Conservation (phyloP, 2,113 vertebrate genomes). For the Argyrosomus japonicus region DNA sequence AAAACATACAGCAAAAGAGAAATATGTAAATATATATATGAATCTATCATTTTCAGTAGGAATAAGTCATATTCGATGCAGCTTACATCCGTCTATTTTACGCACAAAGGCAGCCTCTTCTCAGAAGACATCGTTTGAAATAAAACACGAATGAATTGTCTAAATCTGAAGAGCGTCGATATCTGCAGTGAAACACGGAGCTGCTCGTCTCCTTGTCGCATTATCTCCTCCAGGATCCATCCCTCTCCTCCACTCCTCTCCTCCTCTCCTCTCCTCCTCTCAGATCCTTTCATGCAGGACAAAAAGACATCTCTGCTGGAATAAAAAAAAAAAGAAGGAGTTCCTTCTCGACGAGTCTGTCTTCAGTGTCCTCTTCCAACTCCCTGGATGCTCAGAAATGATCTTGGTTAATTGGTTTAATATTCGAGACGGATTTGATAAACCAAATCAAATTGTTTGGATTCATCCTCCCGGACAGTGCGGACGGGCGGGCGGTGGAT, state of each 20-base stretch:
- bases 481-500: constrained; percentile 42
- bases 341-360: neutral
- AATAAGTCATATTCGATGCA: neutral
- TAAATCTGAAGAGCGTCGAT: constrained; percentile 23
- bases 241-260: constrained; percentile 20
- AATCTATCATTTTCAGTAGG: neutral
- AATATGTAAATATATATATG: neutral
- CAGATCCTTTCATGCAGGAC: constrained; percentile 24
- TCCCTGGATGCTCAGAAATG: neutral
- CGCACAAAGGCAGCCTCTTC: constrained; percentile 18
- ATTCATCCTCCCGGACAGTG: constrained; percentile 66
- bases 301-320: neutral
- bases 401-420: constrained; percentile 6
- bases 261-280: neutral
- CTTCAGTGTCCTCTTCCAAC: neutral
- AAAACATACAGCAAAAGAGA: neutral
- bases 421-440: constrained; percentile 19
- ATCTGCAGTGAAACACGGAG: constrained; percentile 47
- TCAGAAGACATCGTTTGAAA: neutral
- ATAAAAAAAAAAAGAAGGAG: neutral
- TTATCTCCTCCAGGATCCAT: constrained; percentile 63
- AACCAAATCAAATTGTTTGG: constrained; percentile 54
- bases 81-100: neutral
- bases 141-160: neutral
- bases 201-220: constrained; percentile 50